Conservation (phyloP, 2,113 vertebrate genomes). For the Stegastes partitus region DNA sequence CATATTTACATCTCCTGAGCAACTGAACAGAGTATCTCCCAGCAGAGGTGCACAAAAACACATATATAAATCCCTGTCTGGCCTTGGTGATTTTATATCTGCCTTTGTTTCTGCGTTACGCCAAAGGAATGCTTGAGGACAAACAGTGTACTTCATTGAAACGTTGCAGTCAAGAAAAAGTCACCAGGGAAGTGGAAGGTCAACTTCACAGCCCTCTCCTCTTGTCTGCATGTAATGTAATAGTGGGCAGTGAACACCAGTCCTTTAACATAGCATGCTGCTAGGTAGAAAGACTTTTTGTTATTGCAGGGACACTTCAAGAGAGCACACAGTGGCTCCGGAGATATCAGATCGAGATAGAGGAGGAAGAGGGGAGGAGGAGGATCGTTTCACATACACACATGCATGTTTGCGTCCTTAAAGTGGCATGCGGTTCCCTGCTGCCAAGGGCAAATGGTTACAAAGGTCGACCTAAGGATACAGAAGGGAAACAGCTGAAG, state of each 20-base stretch:
- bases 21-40: not conserved
- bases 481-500: conserved; percentile 25
- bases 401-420: conserved; percentile 3
- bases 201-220: conserved; percentile 22
- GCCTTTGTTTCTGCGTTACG: not conserved
- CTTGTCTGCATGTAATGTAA: conserved; percentile 16
- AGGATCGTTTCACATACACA: conserved; percentile 34
- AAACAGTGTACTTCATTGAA: conserved; percentile 7
- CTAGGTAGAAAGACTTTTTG: conserved; percentile 22
- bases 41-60: not conserved
- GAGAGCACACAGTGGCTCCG: not conserved
- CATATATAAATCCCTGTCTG: conserved; percentile 13
- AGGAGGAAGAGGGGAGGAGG: not conserved
- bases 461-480: conserved; percentile 52
- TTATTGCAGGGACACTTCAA: not conserved
- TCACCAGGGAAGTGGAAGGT: conserved; percentile 18
- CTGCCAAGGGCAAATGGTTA: conserved; percentile 59
- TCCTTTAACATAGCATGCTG: conserved; percentile 24
- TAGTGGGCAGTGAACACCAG: conserved; percentile 14
- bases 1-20: not conserved
- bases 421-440: conserved; percentile 2
- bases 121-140: conserved; percentile 36
- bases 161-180: conserved; percentile 11
- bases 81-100: conserved; percentile 39
- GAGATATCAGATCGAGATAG: not conserved